Conservation (phyloP, 2,888 invertebrate species). For the Drosophila leonis region DNA sequence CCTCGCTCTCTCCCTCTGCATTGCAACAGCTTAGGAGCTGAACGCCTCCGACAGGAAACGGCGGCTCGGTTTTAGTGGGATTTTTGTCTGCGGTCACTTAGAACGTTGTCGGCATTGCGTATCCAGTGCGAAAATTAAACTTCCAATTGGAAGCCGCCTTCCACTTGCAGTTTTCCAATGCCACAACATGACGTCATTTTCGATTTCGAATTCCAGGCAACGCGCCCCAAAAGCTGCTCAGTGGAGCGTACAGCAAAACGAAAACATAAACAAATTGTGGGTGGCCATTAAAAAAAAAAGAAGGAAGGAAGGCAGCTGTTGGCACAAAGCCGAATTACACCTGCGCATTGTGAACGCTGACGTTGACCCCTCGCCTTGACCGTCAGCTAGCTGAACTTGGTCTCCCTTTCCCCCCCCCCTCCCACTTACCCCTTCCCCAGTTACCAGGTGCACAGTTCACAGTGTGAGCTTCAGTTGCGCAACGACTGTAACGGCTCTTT, state of each 20-base stretch:
- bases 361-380: constrained; percentile 76
- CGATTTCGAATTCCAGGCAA: constrained; percentile 58
- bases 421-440: background rate
- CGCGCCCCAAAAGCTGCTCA: constrained; percentile 28
- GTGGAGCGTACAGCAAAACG: constrained; percentile 31
- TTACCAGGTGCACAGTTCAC: constrained; percentile 27
- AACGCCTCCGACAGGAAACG: constrained; percentile 29
- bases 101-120: constrained; percentile 35
- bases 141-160: constrained; percentile 52
- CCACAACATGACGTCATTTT: constrained; percentile 70
- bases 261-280: constrained; percentile 74
- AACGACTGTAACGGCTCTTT: constrained; percentile 38
- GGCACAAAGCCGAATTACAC: constrained; percentile 53
- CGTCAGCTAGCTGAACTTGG: constrained; percentile 68
- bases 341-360: constrained; percentile 54
- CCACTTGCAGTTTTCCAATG: constrained; percentile 63
- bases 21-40: constrained; percentile 40
- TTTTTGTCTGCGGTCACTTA: constrained; percentile 66
- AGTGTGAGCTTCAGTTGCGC: constrained; percentile 55
- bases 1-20: background rate
- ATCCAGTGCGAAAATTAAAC: constrained; percentile 56
- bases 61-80: constrained; percentile 33
- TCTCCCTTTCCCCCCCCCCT: background rate
- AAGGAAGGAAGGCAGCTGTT: constrained; percentile 43
- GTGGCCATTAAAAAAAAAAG: constrained; percentile 20